Evolutionary conservation across 1,140 invertebrate genomes (phyloP), one percentile per base, ranked within the genome.

Genomic region (Neodiprion virginianus): DNA sequence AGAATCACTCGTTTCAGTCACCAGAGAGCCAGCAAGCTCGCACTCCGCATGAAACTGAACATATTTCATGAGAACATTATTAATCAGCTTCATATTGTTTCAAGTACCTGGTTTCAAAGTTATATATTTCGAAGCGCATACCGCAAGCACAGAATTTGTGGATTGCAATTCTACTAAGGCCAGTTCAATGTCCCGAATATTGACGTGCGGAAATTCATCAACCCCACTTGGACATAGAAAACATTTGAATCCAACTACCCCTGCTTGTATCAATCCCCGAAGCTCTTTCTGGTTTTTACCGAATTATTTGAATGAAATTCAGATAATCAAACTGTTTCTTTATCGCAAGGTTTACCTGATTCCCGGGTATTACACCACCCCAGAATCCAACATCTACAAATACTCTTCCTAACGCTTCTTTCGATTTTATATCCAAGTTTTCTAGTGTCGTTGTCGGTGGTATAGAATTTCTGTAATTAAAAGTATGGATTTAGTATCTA

Each of bases 351-450:
- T 76, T 79, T 82, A 91, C 90, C 79, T 90, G 85, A 84, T 93
- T 93, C 72, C 89, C 91, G 8, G 92, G 91, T 71, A 94, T 88
- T 0, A 94, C 88, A 9, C 93, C 94, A 40, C 93, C 94, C 93
- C 94, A 95, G 83, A 95, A 95, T 10, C 90, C 94, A 48, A 94
- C 91, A 83, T 95, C 93, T 1, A 94, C 91, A 76, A 89, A 92
- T 76, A 92, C 88, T 80, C 94, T 91, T 7, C 88, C 90, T 53
- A 87, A 81, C 0, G 93, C 93, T 2, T 89, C 89, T 7, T 85
- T 69, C 12, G 90, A 85, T 84, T 95, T 95, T 7, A 81, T 86
- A 75, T 89, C 88, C 3, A 94, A 87, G 77, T 92, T 92, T 50
- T 90, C 82, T 40, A 93, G 75, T 1, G 89, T 92, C 0, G 92